phyloP scores from a whole-genome alignment of 1,140 invertebrate genomes.

The Hycleus cichorii region DNA sequence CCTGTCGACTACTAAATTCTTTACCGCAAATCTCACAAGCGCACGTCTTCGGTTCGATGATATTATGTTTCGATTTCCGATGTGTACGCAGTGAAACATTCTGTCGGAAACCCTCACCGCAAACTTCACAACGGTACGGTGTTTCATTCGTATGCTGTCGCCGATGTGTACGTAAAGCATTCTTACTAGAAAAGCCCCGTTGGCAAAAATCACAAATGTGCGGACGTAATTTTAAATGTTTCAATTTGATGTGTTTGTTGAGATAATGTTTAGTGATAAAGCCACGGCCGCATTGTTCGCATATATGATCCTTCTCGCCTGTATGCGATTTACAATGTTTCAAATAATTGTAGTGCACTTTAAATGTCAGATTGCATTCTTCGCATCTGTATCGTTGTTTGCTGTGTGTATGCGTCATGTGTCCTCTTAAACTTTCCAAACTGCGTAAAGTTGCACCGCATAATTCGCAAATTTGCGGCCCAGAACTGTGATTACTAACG shows the following conservation, averaged over 20 bases:
- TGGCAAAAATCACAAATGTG: conserved; percentile 9
- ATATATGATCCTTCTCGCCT: conserved; percentile 1
- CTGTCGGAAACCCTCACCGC: conserved; percentile 7
- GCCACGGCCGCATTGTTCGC: conserved; percentile 3
- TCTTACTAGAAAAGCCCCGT: conserved; percentile 3
- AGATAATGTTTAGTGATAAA: conserved; percentile 3
- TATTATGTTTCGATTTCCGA: conserved; percentile 6
- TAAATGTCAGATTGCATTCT: conserved; percentile 1
- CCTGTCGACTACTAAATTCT: neutral
- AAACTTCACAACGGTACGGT: conserved; percentile 6
- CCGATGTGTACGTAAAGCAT: neutral
- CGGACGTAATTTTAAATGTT: conserved; percentile 5
- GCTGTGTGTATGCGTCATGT: conserved; percentile 2
- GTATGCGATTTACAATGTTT: conserved; percentile 1
- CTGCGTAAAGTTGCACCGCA: conserved; percentile 1
- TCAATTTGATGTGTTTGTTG: conserved; percentile 7
- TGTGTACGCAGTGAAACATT: conserved; percentile 8
- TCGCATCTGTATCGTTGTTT: neutral
- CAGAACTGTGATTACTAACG: neutral
- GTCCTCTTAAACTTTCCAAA: conserved; percentile 6
- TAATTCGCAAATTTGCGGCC: conserved; percentile 5
- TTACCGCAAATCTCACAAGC: conserved; percentile 3
- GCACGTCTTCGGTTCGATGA: conserved; percentile 4
- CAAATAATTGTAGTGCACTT: neutral
- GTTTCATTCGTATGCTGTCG: conserved; percentile 12